These are phyloP conservation scores for Egretta garzetta DNA, from an alignment of 2,113 vertebrate species.

Conservation along the genomic window DNA sequence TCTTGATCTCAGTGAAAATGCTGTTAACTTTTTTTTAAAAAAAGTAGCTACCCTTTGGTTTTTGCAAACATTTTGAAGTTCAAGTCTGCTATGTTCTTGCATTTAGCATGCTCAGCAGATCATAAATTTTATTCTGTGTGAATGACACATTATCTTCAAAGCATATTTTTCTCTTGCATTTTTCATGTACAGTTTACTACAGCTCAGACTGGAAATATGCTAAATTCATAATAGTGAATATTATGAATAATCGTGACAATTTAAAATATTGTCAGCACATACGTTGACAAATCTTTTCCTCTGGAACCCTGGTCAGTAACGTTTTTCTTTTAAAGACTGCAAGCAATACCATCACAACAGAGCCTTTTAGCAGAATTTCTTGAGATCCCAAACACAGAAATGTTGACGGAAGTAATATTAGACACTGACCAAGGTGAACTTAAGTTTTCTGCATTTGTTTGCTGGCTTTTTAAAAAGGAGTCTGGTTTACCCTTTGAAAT, in stretches of 20 bases:
- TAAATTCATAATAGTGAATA: conserved; percentile 61
- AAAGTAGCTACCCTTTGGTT: conserved; percentile 21
- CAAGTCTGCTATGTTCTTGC: conserved; percentile 2
- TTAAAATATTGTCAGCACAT: conserved; percentile 29
- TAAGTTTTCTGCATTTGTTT: neutral
- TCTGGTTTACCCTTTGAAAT: neutral
- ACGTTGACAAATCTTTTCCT: conserved; percentile 9
- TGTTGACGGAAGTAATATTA: neutral
- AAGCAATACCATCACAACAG: neutral
- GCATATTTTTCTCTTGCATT: conserved; percentile 67
- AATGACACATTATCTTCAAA: conserved; percentile 65
- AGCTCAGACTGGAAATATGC: conserved; percentile 57
- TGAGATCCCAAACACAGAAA: neutral
- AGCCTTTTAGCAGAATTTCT: neutral
- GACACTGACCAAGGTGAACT: neutral
- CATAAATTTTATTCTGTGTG: conserved; percentile 64
- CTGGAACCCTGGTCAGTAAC: conserved; percentile 3
- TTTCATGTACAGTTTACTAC: conserved; percentile 64
- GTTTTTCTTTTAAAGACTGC: neutral
- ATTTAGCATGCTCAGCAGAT: conserved; percentile 60
- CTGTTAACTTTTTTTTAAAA: neutral
- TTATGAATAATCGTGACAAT: conserved; percentile 31
- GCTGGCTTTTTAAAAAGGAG: neutral
- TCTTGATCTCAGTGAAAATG: neutral
- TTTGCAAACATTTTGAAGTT: conserved; percentile 44